Evolutionary conservation across 1,140 invertebrate genomes (phyloP), one percentile per base, ranked within the genome.

Genomic region (Dinoponera quadriceps): DNA sequence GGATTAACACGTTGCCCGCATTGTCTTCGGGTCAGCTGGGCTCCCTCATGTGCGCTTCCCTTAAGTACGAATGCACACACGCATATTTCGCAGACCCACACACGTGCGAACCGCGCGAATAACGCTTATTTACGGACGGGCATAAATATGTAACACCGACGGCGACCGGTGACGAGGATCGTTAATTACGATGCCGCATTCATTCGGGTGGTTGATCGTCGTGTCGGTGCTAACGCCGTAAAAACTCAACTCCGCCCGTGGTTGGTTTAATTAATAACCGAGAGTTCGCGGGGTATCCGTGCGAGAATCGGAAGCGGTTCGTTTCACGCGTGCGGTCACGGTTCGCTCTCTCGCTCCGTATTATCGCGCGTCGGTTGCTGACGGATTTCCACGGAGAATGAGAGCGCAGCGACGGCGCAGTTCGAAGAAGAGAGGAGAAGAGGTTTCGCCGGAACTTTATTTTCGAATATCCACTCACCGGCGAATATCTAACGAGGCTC

Each of bases 1-100:
- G 83, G 87, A 88, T 88, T 88, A 88, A 88, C 87, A 77, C 87
- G 74, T 69, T 85, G 69, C 86, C 86, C 77, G 83, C 71, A 88
- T 88, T 88, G 87, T 85, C 85, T 81, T 82, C 83, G 65, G n/a
- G 66, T 62, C 57, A n/a, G 25, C 27, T 25, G 33, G 49, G 48
- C 60, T 48, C 38, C 29, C 7, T n/a, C 13, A 0, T 14, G 20
- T 65, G 29, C 5, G 51, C 51, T 44, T 5, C 38, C 0, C 7
- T 44, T 44, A 0, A 44, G 9, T 60, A 3, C 33, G 20, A 27
- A 29, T 20, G 25, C 20, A 20, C 25, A 25, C 29, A n/a, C 29
- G 13, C 29, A 22, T 16, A 13, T n/a, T n/a, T n/a, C 33, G 13
- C 18, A 59, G 11, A 69, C 4, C 20, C n/a, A 25, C 54, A 2